Percentiles rank a stretch among this genome's conserved stretches.
Evolutionary conservation across 1,140 invertebrate genomes (phyloP).

Genomic region (Nephotettix cincticeps): DNA sequence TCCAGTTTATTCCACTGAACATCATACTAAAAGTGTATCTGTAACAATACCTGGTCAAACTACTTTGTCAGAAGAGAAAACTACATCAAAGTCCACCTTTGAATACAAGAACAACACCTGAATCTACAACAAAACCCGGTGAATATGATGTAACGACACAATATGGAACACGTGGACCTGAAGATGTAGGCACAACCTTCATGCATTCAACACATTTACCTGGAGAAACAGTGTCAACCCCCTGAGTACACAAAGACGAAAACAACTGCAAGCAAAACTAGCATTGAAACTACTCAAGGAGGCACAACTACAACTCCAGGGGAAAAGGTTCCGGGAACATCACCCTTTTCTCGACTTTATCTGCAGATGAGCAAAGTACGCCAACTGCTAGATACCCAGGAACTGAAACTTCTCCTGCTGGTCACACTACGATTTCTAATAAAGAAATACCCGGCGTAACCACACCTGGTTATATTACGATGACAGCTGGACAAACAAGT

Average conservation of each 20-base stretch:
- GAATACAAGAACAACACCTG: too few species aligned
- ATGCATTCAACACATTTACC: too few species aligned
- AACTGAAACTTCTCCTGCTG: slow-evolving; percentile 17
- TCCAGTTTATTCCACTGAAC: too few species aligned
- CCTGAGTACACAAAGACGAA: not conserved
- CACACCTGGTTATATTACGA: not conserved
- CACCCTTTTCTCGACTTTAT: not conserved
- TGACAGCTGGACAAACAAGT: not conserved
- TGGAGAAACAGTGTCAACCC: too few species aligned
- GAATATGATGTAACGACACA: too few species aligned
- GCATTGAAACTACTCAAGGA: not conserved
- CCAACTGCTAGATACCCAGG: not conserved
- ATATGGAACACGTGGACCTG: too few species aligned
- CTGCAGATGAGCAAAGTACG: slow-evolving; percentile 8
- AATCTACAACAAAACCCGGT: too few species aligned
- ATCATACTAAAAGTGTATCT: too few species aligned
- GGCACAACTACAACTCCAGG: not conserved
- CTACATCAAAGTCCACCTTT: too few species aligned
- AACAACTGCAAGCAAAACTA: not conserved
- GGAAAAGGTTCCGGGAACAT: not conserved
- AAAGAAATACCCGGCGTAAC: not conserved
- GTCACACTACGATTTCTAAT: slow-evolving; percentile 4
- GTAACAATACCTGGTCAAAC: too few species aligned
- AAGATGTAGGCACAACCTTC: too few species aligned
- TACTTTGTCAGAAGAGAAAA: too few species aligned